Conservation (phyloP, 2,888 invertebrate genomes). For the Phytoseiulus persimilis region DNA sequence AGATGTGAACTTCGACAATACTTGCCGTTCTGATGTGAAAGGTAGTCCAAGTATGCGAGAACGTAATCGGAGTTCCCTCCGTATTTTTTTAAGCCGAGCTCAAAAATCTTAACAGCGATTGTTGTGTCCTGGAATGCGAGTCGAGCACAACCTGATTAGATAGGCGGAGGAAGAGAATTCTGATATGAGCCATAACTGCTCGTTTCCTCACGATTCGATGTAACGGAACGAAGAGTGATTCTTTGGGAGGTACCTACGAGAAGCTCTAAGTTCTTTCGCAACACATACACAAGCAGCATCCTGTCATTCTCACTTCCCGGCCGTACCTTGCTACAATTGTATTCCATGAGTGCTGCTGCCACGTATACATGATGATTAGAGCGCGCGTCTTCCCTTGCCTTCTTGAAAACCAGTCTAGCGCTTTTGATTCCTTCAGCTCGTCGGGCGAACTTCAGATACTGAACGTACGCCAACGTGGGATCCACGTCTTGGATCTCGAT, state of each 20-base stretch:
- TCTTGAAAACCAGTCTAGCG: conserved; percentile 84
- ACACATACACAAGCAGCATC: not conserved
- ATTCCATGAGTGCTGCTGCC: conserved; percentile 95
- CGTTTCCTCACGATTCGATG: no score
- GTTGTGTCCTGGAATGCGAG: conserved; percentile 63
- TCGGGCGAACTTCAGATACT: conserved; percentile 97
- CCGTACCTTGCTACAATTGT: conserved; percentile 82
- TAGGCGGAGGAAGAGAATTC: not conserved
- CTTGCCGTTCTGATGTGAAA: conserved; percentile 87
- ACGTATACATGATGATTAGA: conserved; percentile 88
- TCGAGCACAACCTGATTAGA: not conserved
- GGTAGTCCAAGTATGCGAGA: conserved; percentile 87
- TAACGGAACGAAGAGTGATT: no score
- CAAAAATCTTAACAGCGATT: conserved; percentile 91
- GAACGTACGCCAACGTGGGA: conserved; percentile 92
- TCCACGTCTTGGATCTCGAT: conserved; percentile 81
- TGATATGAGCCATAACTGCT: no score
- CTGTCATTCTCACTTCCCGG: not conserved
- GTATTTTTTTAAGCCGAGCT: conserved; percentile 92
- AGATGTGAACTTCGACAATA: conserved; percentile 34
- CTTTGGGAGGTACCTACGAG: no score
- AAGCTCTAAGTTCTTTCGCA: no score
- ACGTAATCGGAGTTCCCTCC: conserved; percentile 90
- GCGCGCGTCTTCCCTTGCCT: conserved; percentile 76
- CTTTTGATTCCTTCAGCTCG: conserved; percentile 96